phyloP scores from a whole-genome alignment of 2,888 invertebrate genomes.

The Fabriciana adippe region DNA sequence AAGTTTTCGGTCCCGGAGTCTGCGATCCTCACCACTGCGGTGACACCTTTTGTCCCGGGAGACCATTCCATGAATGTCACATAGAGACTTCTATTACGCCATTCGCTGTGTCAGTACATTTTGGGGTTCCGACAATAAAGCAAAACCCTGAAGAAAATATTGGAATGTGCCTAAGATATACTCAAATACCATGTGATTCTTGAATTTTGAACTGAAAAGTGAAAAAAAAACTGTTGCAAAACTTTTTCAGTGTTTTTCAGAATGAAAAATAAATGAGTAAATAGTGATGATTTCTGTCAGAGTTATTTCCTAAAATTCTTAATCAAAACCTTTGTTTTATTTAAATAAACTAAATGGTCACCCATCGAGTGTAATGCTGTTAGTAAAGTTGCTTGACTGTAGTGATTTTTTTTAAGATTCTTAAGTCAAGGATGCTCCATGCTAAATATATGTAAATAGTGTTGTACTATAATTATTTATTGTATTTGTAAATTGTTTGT shows the following conservation, averaged over 20 bases:
- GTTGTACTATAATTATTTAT: constrained; percentile 11
- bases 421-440: too few relatives aligned
- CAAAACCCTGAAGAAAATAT: constrained; percentile 90
- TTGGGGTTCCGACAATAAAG: constrained; percentile 86
- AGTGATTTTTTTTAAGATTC: too few relatives aligned
- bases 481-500: neutral
- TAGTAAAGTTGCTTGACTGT: too few relatives aligned
- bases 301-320: too few relatives aligned
- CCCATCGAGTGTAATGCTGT: too few relatives aligned
- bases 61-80: constrained; percentile 75
- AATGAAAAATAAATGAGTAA: too few relatives aligned
- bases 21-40: constrained; percentile 93
- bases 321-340: too few relatives aligned
- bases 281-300: too few relatives aligned
- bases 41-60: constrained; percentile 84
- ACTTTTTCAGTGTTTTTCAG: neutral
- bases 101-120: constrained; percentile 89
- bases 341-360: too few relatives aligned
- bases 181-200: constrained; percentile 85
- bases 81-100: constrained; percentile 90
- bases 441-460: constrained; percentile 2
- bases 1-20: constrained; percentile 82
- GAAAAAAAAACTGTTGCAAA: too few relatives aligned
- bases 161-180: constrained; percentile 89
- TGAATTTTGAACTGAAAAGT: neutral